Evolutionary conservation across 2,888 invertebrate genomes (phyloP).

Genomic region (Tetragnatha montana): DNA sequence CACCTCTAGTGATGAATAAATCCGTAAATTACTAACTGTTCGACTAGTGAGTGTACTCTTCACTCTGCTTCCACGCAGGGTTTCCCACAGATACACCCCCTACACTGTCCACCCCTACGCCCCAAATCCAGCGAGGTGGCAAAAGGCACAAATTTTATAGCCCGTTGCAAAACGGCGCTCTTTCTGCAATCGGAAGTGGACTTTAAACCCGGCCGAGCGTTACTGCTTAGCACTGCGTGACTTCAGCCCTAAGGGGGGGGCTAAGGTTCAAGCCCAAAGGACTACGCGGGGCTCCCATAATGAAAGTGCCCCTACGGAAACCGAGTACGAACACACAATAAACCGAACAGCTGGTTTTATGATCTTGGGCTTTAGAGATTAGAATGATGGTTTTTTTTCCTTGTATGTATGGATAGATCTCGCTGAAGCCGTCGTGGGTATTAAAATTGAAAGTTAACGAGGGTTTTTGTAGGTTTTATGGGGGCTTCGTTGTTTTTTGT

Average conservation of each 20-base stretch:
- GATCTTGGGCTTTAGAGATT: slow-evolving; percentile 50
- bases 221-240: slow-evolving; percentile 58
- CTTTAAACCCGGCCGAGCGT: slow-evolving; percentile 57
- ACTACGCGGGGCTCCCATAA: slow-evolving; percentile 47
- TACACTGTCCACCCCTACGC: no score
- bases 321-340: slow-evolving; percentile 12
- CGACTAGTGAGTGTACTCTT: no score
- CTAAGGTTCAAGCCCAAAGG: slow-evolving; percentile 40
- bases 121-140: background rate
- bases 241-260: slow-evolving; percentile 26
- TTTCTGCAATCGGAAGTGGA: slow-evolving; percentile 58
- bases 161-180: slow-evolving; percentile 54
- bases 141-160: slow-evolving; percentile 52
- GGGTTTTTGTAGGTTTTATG: slow-evolving; percentile 30
- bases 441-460: slow-evolving; percentile 56
- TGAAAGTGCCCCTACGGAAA: slow-evolving; percentile 44
- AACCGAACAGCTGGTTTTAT: slow-evolving; percentile 35
- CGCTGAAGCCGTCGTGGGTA: slow-evolving; percentile 2
- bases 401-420: background rate
- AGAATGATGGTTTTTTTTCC: slow-evolving; percentile 51
- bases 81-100: no score
- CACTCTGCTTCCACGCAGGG: no score
- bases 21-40: no score
- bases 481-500: slow-evolving; percentile 5
- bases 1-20: no score